Base-by-base conservation (phyloP, 2,113 vertebrate genomes). In the Pithys albifrons region DNA sequence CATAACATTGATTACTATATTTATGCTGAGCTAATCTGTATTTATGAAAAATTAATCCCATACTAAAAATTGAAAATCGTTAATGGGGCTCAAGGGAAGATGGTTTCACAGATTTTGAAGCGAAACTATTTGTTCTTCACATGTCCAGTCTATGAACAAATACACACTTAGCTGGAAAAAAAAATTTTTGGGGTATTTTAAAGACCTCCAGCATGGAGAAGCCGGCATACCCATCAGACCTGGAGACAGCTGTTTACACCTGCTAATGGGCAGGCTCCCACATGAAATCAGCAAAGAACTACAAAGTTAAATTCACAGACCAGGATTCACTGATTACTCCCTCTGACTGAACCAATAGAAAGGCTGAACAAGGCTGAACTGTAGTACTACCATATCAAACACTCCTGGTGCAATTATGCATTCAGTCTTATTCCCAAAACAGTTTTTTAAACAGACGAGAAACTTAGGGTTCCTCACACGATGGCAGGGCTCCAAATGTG, bases 281-380 rank as follows among this genome's bases (percentile, higher is more conserved):
- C 0, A 0, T 22, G 24, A 41, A 17, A 70, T 9, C 2, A 2
- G 28, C 16, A 77, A 79, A 79, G 31, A 82, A 78, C 66, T 70
- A 69, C 59, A 65, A 55, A 93, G 15, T 58, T 54, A 66, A 75
- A 59, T 7, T 1, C 0, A 45, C 1, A 0, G 46, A 25, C 10
- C 19, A 61, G 28, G 18, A 74, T 61, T 85, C 55, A 41, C 31
- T 1, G 0, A 37, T 22, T 39, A 7, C 39, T 78, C 37, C 14
- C 37, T 49, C n/a, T 20, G 25, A 57, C 52, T 66, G 28, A 77
- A 39, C 7, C n/a, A 41, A 29, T 18, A 43, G 33, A 57, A 89
- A 76, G 12, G 59, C 48, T 33, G 41, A 67, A 31, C 3, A 54
- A 85, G 28, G 24, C 24, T 55, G 65, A 73, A 58, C 18, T 29